Base-by-base conservation (phyloP, 2,113 vertebrate species). In the Larimichthys crocea region DNA sequence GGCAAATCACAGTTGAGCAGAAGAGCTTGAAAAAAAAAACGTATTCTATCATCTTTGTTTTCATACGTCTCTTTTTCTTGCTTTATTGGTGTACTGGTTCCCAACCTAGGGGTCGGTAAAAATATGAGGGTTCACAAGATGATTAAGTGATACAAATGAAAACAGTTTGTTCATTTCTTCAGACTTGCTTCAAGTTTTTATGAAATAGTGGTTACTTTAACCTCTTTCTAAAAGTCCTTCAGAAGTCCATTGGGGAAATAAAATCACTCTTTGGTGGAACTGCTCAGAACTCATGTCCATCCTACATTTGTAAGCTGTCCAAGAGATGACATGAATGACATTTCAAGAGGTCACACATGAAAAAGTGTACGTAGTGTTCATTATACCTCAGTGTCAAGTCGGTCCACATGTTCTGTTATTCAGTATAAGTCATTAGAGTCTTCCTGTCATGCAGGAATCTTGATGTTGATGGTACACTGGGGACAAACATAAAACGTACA, bases 1-100 rank as follows among this genome's bases (percentile, higher is more conserved):
- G 81, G 65, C 35, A 84, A 72, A 72, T 70, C 52, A 85, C 31
- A 80, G 55, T 48, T 22, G 44, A 85, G 60, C 49, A 65, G 50
- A 52, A 59, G 63, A 52, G 20, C 20, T 61, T 10, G 2, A 31
- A 78, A 67, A 31, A 78, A 67, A 29, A 24, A 48, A 42, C 3
- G 5, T 0, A 42, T 52, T 9, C 3, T 4, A 16, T 40, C 26
- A 20, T 42, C 15, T 48, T 44, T 50, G 0, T 57, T 64, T 12
- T 48, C 10, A 29, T 10, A 10, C 10, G 10, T 17, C 53, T 10
- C 12, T 31, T 29, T 17, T 8, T n/a, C 10, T 74, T 46, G 11
- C 20, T 50, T 19, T 74, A 50, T 52, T 56, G 22, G 31, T 12
- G 31, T 12, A 19, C 15, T 55, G 52, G 52, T 44, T 65, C 26